Base-by-base conservation (phyloP, 2,797 vertebrate species). In the Spea hammondii region DNA sequence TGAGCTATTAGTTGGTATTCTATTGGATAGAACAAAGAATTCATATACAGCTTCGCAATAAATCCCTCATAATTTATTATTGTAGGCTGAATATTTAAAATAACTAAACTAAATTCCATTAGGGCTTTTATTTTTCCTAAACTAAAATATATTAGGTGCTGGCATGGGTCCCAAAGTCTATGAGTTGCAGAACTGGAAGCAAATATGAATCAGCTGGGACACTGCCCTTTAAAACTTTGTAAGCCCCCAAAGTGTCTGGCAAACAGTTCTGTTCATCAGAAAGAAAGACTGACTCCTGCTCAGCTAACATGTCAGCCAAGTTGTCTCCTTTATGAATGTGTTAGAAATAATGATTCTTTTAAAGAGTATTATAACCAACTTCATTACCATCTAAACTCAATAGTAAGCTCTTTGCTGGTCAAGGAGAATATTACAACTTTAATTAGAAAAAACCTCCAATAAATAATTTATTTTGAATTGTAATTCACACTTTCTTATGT, bases 131-230 rank as follows among this genome's bases (percentile, higher is more conserved):
- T 7, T 74, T 64, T 74, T 8, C 57, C 59, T 64, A 50, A 74
- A 74, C 72, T 62, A 49, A 74, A 74, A 74, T 74, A 74, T 74
- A 74, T 74, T 50, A 74, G 10, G 57, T 9, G 32, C 54, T 74
- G 72, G 72, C 72, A 74, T 48, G 46, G 32, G 4, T 74, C 72
- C 72, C 59, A 74, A 64, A 74, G 11, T 44, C 59, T 50, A 64
- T 64, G 59, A 74, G 59, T 44, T 50, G 47, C 72, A 74, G 72
- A 74, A 64, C 57, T 74, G 59, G 57, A 44, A 64, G 51, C 59
- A 64, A 62, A 74, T 64, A 74, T 49, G 57, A 74, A 74, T 62
- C 59, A 74, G n/a, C 4, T 12, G 14, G 72, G 48, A 74, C 59
- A 72, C 48, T 47, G 47, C 47, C 72, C 70, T 49, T 48, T 72